These are phyloP conservation scores for Vanessa atalanta DNA, from an alignment of 1,140 invertebrate genomes.

Conservation along the genomic window DNA sequence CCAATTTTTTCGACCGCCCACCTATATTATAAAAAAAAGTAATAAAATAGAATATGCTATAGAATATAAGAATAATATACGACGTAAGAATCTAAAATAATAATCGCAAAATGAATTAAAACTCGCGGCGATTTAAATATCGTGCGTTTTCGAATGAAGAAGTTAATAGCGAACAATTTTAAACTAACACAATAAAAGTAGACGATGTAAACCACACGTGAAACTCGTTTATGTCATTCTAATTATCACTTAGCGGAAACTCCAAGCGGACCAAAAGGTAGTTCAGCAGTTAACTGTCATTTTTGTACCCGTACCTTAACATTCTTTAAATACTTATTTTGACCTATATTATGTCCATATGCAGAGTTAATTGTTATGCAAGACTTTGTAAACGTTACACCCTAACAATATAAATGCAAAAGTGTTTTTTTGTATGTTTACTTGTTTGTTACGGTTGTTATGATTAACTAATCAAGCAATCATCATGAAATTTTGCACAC, in stretches of 20 bases:
- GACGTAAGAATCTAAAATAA: no score
- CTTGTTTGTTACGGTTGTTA: no score
- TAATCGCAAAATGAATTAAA: no score
- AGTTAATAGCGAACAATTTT: neutral
- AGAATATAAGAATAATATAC: no score
- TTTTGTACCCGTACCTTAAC: neutral
- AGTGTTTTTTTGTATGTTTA: no score
- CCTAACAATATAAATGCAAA: neutral
- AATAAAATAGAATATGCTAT: no score
- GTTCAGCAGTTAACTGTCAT: neutral
- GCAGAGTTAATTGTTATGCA: neutral
- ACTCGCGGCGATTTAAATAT: no score
- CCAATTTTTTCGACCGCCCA: no score
- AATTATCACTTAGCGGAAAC: neutral
- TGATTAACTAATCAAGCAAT: no score
- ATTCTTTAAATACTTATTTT: slow-evolving; percentile 6
- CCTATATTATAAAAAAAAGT: no score
- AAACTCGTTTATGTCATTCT: neutral
- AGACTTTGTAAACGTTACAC: neutral
- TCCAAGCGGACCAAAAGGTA: neutral
- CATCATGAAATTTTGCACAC: no score
- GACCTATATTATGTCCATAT: neutral
- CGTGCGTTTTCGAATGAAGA: no score
- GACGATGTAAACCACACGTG: neutral
- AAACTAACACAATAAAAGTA: neutral